These are phyloP conservation scores for Patella depressa DNA, from an alignment of 2,888 invertebrate genomes.

Conservation along the genomic window DNA sequence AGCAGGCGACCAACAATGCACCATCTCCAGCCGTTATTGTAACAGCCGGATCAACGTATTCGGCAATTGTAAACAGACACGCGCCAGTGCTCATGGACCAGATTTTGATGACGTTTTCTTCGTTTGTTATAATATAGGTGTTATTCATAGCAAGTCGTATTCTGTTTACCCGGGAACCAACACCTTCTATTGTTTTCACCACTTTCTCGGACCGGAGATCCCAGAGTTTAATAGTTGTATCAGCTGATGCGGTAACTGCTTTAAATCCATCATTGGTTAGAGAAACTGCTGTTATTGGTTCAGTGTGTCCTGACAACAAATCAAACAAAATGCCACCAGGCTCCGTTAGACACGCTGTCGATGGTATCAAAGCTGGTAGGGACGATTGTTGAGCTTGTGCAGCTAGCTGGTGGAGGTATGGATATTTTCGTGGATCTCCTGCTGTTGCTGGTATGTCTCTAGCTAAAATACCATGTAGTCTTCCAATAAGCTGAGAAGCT, in stretches of 20 bases:
- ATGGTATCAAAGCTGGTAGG: slow-evolving; percentile 62
- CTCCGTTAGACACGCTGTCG: slow-evolving; percentile 62
- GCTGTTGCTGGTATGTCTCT: slow-evolving; percentile 61
- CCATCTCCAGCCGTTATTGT: slow-evolving; percentile 60
- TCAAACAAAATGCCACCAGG: slow-evolving; percentile 67
- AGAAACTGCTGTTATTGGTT: slow-evolving; percentile 63
- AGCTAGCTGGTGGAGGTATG: slow-evolving; percentile 57
- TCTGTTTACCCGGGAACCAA: slow-evolving; percentile 57
- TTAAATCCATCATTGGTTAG: slow-evolving; percentile 61
- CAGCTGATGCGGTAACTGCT: slow-evolving; percentile 63
- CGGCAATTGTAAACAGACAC: slow-evolving; percentile 49
- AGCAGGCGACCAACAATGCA: slow-evolving; percentile 58
- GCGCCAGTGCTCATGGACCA: slow-evolving; percentile 57
- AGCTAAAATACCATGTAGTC: slow-evolving; percentile 68
- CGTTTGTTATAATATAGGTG: slow-evolving; percentile 58
- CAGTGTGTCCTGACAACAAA: slow-evolving; percentile 64
- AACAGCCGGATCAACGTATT: slow-evolving; percentile 62
- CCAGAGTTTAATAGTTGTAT: slow-evolving; percentile 68
- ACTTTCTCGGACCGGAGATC: slow-evolving; percentile 64
- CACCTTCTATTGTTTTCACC: slow-evolving; percentile 54
- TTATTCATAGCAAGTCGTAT: slow-evolving; percentile 53
- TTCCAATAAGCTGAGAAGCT: slow-evolving; percentile 79
- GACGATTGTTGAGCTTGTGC: slow-evolving; percentile 56
- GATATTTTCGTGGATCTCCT: slow-evolving; percentile 64
- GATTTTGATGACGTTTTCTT: slow-evolving; percentile 54